phyloP scores from a whole-genome alignment of 2,797 vertebrate species.

The Lagorchestes hirsutus region DNA sequence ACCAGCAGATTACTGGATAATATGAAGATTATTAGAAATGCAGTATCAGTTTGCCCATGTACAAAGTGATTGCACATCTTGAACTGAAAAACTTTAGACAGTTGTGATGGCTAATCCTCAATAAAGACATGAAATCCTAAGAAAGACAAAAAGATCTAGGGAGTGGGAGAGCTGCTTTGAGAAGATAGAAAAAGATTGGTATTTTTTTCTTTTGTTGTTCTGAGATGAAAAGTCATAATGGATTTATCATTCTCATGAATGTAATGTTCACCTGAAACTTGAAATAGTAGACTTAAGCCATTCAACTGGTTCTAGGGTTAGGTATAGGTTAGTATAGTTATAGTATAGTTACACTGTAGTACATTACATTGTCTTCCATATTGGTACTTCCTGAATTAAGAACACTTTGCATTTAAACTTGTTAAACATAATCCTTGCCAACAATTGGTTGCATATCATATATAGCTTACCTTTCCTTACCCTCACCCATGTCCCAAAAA shows the following conservation, averaged over 20 bases:
- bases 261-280: background rate
- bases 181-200: background rate
- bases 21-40: too few species aligned
- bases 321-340: background rate
- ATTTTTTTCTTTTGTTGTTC: background rate
- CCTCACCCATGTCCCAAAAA: background rate
- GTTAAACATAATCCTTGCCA: background rate
- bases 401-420: background rate
- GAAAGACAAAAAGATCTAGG: too few species aligned
- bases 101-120: background rate
- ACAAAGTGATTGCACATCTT: too few species aligned
- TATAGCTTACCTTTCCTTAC: background rate
- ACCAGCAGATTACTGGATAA: background rate
- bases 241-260: background rate
- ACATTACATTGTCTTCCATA: background rate
- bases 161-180: background rate
- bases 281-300: background rate
- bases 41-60: too few species aligned
- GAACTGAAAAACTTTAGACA: background rate
- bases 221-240: background rate
- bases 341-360: background rate
- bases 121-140: background rate
- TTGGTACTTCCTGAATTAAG: background rate
- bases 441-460: background rate
- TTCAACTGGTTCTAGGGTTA: background rate